A percentile compares a stretch with the other conserved stretches of the same genome.
Evolutionary conservation across 2,888 invertebrate species (phyloP).

Genomic region (Conchocele bisecta): DNA sequence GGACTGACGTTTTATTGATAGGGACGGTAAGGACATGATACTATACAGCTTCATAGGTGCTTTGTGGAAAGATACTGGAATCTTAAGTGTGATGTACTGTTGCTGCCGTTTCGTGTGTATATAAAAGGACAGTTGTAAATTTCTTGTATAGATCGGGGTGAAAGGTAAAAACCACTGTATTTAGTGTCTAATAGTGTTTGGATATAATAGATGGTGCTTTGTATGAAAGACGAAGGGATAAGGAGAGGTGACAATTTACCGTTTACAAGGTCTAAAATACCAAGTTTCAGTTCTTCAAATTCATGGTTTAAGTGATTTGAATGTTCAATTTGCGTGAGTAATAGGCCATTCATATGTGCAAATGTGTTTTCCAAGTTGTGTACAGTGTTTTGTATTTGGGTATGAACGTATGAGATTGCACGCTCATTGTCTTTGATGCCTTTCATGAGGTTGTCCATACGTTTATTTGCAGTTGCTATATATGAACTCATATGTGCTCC

Average conservation of each 20-base stretch:
- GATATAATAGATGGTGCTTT: not conserved
- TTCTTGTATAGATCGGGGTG: not conserved
- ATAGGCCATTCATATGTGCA: not conserved
- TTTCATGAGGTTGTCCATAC: conserved; percentile 20
- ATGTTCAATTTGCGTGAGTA: not conserved
- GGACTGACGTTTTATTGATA: conserved; percentile 5
- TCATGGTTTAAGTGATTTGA: not conserved
- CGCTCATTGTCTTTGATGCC: conserved; percentile 18
- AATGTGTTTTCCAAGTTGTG: not conserved
- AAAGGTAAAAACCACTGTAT: conserved; percentile 3
- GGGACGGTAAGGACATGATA: conserved; percentile 17
- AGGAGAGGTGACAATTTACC: conserved; percentile 18
- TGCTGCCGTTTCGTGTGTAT: not conserved
- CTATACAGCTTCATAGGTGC: not conserved
- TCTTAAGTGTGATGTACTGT: conserved; percentile 6
- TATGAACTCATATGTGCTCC: conserved; percentile 16
- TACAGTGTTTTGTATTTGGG: not conserved
- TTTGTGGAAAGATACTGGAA: conserved; percentile 2
- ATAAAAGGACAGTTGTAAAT: conserved; percentile 2
- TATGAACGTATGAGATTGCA: not conserved
- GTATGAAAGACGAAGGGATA: conserved; percentile 5
- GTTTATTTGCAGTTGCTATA: conserved; percentile 13
- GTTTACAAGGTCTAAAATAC: not conserved
- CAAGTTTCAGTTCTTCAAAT: conserved; percentile 1
- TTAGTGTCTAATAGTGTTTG: not conserved